Evolutionary conservation across 1,140 invertebrate species (phyloP).

Genomic region (Drosophila melanica): DNA sequence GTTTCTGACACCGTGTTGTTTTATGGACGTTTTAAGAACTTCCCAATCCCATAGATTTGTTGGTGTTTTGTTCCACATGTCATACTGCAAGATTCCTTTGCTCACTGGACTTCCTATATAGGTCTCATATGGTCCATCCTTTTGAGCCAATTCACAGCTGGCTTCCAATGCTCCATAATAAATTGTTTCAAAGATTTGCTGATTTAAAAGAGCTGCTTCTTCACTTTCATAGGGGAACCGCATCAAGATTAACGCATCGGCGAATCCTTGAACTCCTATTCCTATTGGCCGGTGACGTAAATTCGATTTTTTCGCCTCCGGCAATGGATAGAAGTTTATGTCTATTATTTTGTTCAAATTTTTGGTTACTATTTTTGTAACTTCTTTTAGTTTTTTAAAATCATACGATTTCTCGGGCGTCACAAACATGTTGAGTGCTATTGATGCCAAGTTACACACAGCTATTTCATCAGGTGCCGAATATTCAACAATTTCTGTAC

Average conservation of each 20-base stretch:
- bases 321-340: conserved; percentile 97
- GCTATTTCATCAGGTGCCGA: conserved; percentile 96
- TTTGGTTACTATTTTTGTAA: conserved; percentile 94
- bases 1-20: conserved; percentile 96
- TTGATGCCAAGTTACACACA: conserved; percentile 99
- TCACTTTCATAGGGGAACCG: conserved; percentile 95
- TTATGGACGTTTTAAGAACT: conserved; percentile 93
- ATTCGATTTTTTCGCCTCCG: conserved; percentile 95
- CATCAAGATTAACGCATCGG: conserved; percentile 98
- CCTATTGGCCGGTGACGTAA: conserved; percentile 97
- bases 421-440: conserved; percentile 99
- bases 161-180: conserved; percentile 99
- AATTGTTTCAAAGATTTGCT: conserved; percentile 99
- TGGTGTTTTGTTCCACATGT: conserved; percentile 98
- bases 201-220: conserved; percentile 94
- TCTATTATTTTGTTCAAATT: conserved; percentile 99
- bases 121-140: conserved; percentile 94
- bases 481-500: conserved; percentile 99
- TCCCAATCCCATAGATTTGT: conserved; percentile 96
- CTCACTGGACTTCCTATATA: conserved; percentile 96
- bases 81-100: conserved; percentile 98
- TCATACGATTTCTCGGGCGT: conserved; percentile 92
- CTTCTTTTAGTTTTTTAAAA: conserved; percentile 94
- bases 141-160: conserved; percentile 97
- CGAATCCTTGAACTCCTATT: conserved; percentile 98